Base-by-base conservation (phyloP, 1,140 invertebrate species). In the Danaus plexippus region DNA sequence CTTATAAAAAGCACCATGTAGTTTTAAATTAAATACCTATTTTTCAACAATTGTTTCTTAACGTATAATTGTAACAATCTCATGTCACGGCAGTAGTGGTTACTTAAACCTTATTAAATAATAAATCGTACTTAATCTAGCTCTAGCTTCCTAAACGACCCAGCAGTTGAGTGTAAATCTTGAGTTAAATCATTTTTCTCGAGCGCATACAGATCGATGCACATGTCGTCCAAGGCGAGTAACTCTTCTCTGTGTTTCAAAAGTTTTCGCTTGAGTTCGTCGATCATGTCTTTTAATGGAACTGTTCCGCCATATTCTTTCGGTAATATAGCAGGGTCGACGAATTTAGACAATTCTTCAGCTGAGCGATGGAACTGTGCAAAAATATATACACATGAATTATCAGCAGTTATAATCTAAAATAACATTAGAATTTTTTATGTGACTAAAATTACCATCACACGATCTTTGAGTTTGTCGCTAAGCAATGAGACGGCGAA, bases 301-400 rank as follows among this genome's bases (percentile, higher is more conserved):
- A 94, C 82, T 32, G 91, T 91, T 1, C 95, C 95, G 1, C 95
- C 94, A 71, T 96, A 96, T 76, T 96, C 95, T 75, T 94, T 93
- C 1, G 95, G 95, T 50, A 96, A 77, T 69, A 95, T 94, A 57
- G 91, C 90, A 9, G 90, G 88, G 68, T 94, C 90, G 1, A 96
- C 89, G 54, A 90, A 88, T 53, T 91, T 88, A 45, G 91, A 90
- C 12, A 96, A 75, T 11, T 93, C 92, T 2, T 94, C 90, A 9
- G 92, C 71, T 50, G 87, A 91, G 63, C 91, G 91, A 76, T 95
- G 93, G 22, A 95, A 89, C 92, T 94, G 88, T 61, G 73, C 63
- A 61, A 59, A 60, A 55, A 53, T 49, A 53, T 47, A 57, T 50
- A 44, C 54, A 47, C n/a, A 40, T 47, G 15, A 32, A 3, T 32